Conservation (phyloP, 2,113 vertebrate genomes). For the Piaya cayana region DNA sequence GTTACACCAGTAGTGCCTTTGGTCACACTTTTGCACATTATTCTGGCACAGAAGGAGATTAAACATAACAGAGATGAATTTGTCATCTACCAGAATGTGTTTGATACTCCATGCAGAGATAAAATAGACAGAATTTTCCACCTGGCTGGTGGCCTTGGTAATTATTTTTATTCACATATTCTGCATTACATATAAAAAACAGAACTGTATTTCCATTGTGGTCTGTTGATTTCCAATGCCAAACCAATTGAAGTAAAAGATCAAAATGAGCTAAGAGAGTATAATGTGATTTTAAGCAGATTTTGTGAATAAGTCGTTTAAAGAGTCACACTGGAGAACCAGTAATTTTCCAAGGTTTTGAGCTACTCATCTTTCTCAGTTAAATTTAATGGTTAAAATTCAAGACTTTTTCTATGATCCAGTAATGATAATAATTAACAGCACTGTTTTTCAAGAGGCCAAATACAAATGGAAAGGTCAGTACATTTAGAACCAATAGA, state of each 20-base stretch:
- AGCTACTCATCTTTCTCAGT: not conserved
- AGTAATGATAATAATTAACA: not conserved
- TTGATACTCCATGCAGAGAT: not conserved
- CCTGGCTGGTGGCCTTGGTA: not conserved
- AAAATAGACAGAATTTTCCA: not conserved
- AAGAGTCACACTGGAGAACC: not conserved
- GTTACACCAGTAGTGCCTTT: not conserved
- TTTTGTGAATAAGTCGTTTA: not conserved
- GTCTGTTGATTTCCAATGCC: not conserved
- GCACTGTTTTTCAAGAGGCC: not conserved
- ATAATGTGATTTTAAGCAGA: not conserved
- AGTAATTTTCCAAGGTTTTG: not conserved
- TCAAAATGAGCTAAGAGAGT: not conserved
- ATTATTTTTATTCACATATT: not conserved
- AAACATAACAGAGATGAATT: not conserved
- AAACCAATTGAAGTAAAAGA: not conserved
- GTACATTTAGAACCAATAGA: not conserved
- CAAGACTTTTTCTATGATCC: not conserved
- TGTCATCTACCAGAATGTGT: not conserved
- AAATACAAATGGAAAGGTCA: not conserved
- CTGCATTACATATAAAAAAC: not conserved
- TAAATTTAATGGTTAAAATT: not conserved
- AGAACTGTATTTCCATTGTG: not conserved
- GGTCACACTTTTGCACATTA: no score
- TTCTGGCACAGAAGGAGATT: not conserved